These are phyloP conservation scores for Cordylochernes scorpioides DNA, from an alignment of 2,888 invertebrate species.

Conservation along the genomic window DNA sequence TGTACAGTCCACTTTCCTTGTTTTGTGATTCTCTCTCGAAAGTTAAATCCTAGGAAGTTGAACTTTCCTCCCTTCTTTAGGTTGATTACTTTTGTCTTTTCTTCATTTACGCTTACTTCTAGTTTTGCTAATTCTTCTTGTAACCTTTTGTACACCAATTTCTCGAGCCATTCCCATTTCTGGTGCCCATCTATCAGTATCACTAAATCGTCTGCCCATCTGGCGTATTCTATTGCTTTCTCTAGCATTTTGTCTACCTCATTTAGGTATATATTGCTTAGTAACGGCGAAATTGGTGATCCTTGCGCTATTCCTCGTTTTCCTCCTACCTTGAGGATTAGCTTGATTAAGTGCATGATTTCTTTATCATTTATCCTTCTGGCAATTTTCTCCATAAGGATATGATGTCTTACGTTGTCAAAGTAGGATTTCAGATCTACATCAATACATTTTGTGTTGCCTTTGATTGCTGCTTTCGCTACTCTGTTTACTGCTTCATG, in stretches of 20 bases:
- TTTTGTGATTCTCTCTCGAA: slow-evolving; percentile 1
- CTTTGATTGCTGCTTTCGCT: slow-evolving; percentile 1
- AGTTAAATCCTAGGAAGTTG: slow-evolving; percentile 1
- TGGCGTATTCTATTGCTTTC: slow-evolving; percentile 1
- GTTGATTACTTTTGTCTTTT: slow-evolving; percentile 1
- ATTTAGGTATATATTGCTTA: slow-evolving; percentile 1
- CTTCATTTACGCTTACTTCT: slow-evolving; percentile 1
- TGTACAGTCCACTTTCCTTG: slow-evolving; percentile 1
- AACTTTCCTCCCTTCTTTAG: slow-evolving; percentile 1
- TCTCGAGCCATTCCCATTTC: slow-evolving; percentile 1
- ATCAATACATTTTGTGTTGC: slow-evolving; percentile 1
- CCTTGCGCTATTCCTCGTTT: slow-evolving; percentile 1
- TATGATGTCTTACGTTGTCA: slow-evolving; percentile 1
- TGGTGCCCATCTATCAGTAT: slow-evolving; percentile 1
- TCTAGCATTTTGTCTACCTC: slow-evolving; percentile 1
- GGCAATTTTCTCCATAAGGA: slow-evolving; percentile 1
- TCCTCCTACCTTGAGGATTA: slow-evolving; percentile 1
- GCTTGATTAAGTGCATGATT: slow-evolving; percentile 1
- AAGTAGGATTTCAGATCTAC: slow-evolving; percentile 1
- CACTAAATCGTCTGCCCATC: slow-evolving; percentile 1
- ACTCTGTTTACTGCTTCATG: slow-evolving; percentile 1
- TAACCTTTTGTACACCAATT: slow-evolving; percentile 1
- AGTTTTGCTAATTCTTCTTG: slow-evolving; percentile 1
- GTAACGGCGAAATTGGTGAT: slow-evolving; percentile 1
- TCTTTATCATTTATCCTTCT: slow-evolving; percentile 1